Evolutionary conservation across 1,140 invertebrate species (phyloP), one percentile per base, ranked within the genome.

Genomic region (Grapholita molesta): DNA sequence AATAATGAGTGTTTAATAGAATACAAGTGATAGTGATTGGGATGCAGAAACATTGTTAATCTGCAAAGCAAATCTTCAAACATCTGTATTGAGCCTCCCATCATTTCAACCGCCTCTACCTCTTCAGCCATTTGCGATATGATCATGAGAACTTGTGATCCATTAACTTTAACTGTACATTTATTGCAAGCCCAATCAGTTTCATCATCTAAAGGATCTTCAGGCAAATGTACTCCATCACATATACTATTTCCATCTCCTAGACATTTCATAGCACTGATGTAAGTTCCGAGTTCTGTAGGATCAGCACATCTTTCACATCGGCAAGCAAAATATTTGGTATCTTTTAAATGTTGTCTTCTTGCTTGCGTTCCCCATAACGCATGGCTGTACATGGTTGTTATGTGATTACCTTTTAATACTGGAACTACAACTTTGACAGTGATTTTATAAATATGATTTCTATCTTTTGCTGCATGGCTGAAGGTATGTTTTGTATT

Each of bases 351-450:
- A 93, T 97, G 96, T 75, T 96, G 94, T 68, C 95, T 93, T 73
- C 97, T 92, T 12, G 94, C 94, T 77, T 95, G 94, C 0, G 96
- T 98, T 0, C 96, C 95, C 96, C 96, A 97, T 64, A 98, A 87
- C 3, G 96, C 96, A 80, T 97, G 96, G 1, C 96, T 97, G 72
- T 98, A 97, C 93, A 95, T 96, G 0, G 96, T 97, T n/a, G 93
- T 94, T 8, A 97, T 92, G 78, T 96, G 95, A 33, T 95, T 93
- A 0, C 94, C 95, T 80, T 95, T 95, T 73, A 93, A 86, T 68
- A 97, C 94, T 15, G 93, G 87, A 53, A 94, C 86, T 0, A 95
- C 94, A 5, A 95, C 94, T 71, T 93, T 93, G 0, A 97, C 92
- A 0, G 93, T 94, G 32, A 96, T 95, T 72, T 90, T 93, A 72